Percentiles rank a stretch among this genome's conserved stretches.
Conservation (phyloP, 2,797 vertebrate species). For the Nyctalus aviator region DNA sequence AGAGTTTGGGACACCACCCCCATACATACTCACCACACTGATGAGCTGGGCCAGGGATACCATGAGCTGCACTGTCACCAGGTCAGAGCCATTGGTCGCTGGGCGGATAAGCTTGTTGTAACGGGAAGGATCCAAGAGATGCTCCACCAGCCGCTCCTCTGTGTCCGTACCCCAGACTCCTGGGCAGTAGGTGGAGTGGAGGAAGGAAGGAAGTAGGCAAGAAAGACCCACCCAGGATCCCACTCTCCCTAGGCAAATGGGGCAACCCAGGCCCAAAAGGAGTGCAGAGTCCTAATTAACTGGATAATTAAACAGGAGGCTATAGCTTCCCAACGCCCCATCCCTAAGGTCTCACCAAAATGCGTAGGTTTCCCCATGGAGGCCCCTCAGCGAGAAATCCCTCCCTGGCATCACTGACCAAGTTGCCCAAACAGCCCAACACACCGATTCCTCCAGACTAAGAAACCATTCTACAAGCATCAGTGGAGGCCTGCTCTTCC, state of each 20-base stretch:
- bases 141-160: constrained; percentile 95
- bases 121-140: constrained; percentile 94
- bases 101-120: constrained; percentile 99
- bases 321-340: neutral
- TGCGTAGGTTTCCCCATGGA: neutral
- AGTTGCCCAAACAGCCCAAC: neutral
- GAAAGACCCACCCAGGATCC: neutral
- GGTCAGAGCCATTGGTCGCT: constrained; percentile 95
- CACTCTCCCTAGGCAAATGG: neutral
- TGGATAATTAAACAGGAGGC: neutral
- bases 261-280: neutral
- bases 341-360: neutral
- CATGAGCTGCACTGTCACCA: constrained; percentile 98
- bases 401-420: neutral
- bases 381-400: neutral
- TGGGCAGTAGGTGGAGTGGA: constrained; percentile 70
- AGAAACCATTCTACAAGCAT: neutral
- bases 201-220: neutral
- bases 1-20: neutral
- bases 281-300: no score
- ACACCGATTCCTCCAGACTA: neutral
- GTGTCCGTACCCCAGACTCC: constrained; percentile 93
- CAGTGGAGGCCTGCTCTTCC: neutral
- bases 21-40: constrained; percentile 93
- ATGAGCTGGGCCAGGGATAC: constrained; percentile 97